Evolutionary conservation across 53 echinoderm and acorn worm species (phyloP).

Genomic region (Mesocentrotus franciscanus): DNA sequence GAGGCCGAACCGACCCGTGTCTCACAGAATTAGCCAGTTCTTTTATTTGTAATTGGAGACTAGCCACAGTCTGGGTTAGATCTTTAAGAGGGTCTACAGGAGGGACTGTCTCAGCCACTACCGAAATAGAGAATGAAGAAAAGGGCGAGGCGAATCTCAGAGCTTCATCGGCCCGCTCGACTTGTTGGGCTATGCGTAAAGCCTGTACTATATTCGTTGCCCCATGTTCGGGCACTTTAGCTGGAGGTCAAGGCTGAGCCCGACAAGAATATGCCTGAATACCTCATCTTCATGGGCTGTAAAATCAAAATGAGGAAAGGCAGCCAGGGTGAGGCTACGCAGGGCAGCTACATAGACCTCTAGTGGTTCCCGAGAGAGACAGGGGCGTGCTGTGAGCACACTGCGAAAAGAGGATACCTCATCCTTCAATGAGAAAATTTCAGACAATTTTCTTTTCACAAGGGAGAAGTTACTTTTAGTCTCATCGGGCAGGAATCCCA

Average conservation of each 20-base stretch:
- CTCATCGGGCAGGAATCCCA: conserved; percentile 47
- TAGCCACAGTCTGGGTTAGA: background rate
- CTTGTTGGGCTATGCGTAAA: conserved; percentile 60
- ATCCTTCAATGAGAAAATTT: background rate
- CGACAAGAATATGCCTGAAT: conserved; percentile 70
- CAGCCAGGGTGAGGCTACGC: conserved; percentile 24
- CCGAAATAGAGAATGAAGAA: background rate
- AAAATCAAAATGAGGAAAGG: conserved; percentile 68
- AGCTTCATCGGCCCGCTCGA: conserved; percentile 59
- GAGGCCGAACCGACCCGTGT: background rate
- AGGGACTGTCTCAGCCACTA: background rate
- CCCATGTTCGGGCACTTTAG: conserved; percentile 70
- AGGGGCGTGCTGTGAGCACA: conserved; percentile 50
- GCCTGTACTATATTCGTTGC: conserved; percentile 54
- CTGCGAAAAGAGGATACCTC: conserved; percentile 62
- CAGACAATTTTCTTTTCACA: background rate
- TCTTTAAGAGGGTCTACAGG: background rate
- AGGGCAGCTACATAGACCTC: conserved; percentile 76
- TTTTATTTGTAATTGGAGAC: too few species aligned
- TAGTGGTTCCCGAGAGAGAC: conserved; percentile 65
- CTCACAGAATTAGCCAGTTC: background rate
- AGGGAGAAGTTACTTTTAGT: background rate
- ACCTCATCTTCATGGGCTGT: conserved; percentile 60
- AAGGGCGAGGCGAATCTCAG: background rate
- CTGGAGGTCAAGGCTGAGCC: conserved; percentile 69